phyloP scores from a whole-genome alignment of 2,888 invertebrate genomes.

The Sepiola atlantica region DNA sequence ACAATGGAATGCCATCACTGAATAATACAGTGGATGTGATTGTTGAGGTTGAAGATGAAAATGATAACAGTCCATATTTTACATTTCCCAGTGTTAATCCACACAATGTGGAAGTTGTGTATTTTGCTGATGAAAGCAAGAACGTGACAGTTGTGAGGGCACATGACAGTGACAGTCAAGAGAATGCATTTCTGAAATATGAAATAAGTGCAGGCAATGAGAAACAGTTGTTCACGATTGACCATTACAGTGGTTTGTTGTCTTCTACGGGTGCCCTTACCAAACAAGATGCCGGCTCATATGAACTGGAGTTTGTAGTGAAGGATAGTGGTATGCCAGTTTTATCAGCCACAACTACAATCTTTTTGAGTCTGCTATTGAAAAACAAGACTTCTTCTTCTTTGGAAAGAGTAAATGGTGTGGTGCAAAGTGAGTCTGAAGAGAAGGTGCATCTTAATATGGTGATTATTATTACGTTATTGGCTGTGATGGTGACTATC shows the following conservation, averaged over 20 bases:
- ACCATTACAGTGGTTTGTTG: conserved; percentile 32
- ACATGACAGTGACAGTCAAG: conserved; percentile 32
- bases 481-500: background rate
- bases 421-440: background rate
- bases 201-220: conserved; percentile 21
- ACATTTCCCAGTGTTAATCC: conserved; percentile 9
- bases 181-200: conserved; percentile 11
- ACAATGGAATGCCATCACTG: conserved; percentile 13
- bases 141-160: conserved; percentile 12
- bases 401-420: background rate
- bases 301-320: background rate
- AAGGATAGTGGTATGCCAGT: background rate
- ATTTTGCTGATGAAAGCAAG: conserved; percentile 21
- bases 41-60: conserved; percentile 32
- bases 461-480: conserved; percentile 20
- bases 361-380: background rate
- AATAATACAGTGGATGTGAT: conserved; percentile 10
- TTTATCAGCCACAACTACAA: conserved; percentile 10
- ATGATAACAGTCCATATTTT: conserved; percentile 22
- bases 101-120: background rate
- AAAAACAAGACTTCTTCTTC: background rate
- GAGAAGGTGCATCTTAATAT: conserved; percentile 13
- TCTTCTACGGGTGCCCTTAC: conserved; percentile 24
- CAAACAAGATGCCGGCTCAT: conserved; percentile 12
- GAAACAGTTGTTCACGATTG: conserved; percentile 13